Percentiles rank a stretch among this genome's conserved stretches.
Conservation (phyloP, 2,888 invertebrate species). For the Meiosimyza platycephala region DNA sequence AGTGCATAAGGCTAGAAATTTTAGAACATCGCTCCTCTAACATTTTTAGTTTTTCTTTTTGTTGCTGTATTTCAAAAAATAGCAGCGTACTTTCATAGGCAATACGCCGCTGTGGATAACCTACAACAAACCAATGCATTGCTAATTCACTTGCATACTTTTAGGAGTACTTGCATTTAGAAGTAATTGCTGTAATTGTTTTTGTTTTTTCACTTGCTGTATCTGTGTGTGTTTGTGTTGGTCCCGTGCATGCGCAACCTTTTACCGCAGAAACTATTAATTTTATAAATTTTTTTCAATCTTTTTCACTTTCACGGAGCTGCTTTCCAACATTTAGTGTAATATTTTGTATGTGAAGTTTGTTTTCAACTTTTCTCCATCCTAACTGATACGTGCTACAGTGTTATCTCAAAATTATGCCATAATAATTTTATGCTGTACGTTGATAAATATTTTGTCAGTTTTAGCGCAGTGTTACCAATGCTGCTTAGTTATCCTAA, state of each 20-base stretch:
- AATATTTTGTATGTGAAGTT: too few species aligned
- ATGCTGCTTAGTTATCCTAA: not conserved
- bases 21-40: not conserved
- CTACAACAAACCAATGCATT: constrained; percentile 22
- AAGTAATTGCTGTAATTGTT: not conserved
- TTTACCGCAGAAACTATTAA: constrained; percentile 27
- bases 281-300: not conserved
- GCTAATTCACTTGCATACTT: constrained; percentile 20
- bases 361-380: too few species aligned
- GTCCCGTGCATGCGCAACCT: constrained; percentile 17
- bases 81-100: constrained; percentile 6
- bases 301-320: too few species aligned
- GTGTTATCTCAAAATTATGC: not conserved
- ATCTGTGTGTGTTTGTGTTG: not conserved
- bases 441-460: not conserved
- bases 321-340: too few species aligned
- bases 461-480: not conserved
- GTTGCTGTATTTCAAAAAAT: not conserved
- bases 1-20: too few species aligned
- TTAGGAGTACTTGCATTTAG: constrained; percentile 5
- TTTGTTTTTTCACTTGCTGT: not conserved
- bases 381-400: not conserved
- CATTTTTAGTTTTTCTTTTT: not conserved
- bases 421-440: not conserved
- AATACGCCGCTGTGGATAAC: not conserved